Conservation (phyloP, 2,888 invertebrate genomes). For the Acleris literana region DNA sequence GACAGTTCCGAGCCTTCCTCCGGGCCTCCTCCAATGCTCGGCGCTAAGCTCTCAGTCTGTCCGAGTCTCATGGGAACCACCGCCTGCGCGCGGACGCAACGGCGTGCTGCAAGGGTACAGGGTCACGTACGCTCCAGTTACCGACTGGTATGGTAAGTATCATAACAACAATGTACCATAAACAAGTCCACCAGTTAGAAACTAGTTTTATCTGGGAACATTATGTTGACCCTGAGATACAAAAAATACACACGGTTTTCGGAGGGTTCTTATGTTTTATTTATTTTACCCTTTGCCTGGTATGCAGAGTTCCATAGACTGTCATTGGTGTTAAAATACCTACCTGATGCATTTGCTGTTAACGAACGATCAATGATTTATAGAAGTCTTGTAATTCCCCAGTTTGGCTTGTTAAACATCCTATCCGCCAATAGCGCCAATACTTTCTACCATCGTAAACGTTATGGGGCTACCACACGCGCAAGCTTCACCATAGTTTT, state of each 20-base stretch:
- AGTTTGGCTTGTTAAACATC: too few species aligned
- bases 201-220: too few species aligned
- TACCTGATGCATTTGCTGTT: too few species aligned
- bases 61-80: constrained; percentile 93
- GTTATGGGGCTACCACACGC: too few species aligned
- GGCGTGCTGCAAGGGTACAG: constrained; percentile 93
- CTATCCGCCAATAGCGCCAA: too few species aligned
- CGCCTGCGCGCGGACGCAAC: constrained; percentile 91
- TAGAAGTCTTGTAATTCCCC: too few species aligned
- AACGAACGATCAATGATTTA: too few species aligned
- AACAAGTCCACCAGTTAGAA: too few species aligned
- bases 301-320: not conserved
- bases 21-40: constrained; percentile 91
- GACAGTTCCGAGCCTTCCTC: constrained; percentile 92
- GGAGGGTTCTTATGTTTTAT: not conserved
- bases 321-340: not conserved
- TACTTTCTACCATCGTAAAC: too few species aligned
- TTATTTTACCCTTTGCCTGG: not conserved
- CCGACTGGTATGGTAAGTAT: constrained; percentile 90
- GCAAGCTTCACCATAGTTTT: too few species aligned
- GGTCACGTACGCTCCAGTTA: constrained; percentile 90
- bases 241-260: not conserved
- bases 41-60: constrained; percentile 93
- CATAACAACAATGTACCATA: not conserved
- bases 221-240: too few species aligned